Evolutionary conservation across 2,797 vertebrate species (phyloP).

Genomic region (Heteromormyrus szaboi): DNA sequence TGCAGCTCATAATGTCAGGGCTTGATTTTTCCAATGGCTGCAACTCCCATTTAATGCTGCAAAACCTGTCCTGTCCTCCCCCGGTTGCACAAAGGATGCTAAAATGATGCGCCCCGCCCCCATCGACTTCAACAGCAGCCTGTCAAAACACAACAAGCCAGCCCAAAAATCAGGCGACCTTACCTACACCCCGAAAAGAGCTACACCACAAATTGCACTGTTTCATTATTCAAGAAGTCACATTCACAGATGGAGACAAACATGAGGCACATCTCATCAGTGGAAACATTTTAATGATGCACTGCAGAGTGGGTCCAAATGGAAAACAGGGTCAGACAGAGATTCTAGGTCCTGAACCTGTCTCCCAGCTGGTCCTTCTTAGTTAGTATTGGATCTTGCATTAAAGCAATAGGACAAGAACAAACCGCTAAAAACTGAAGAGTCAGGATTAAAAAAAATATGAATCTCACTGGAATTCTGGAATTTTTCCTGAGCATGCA

Average conservation of each 20-base stretch:
- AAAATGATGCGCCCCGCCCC: neutral
- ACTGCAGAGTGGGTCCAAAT: neutral
- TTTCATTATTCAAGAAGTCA: constrained; percentile 66
- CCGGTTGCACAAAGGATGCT: neutral
- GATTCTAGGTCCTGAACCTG: constrained; percentile 1
- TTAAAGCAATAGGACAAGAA: neutral
- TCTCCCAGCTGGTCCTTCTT: neutral
- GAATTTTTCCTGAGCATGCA: neutral
- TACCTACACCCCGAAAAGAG: constrained; percentile 42
- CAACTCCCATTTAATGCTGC: neutral
- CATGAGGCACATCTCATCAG: constrained; percentile 43
- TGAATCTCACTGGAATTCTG: neutral
- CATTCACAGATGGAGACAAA: constrained; percentile 60
- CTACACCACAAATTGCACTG: constrained; percentile 28
- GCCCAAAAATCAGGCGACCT: neutral
- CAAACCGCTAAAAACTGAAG: neutral
- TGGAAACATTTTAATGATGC: neutral
- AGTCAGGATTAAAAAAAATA: neutral
- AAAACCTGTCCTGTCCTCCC: neutral
- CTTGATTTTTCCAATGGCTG: neutral
- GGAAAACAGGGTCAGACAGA: constrained; percentile 32
- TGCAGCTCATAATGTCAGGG: neutral
- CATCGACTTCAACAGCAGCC: neutral
- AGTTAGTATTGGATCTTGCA: neutral
- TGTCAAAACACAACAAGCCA: neutral